Evolutionary conservation across 1,140 invertebrate species (phyloP).

Genomic region (Macrostomum lignano): DNA sequence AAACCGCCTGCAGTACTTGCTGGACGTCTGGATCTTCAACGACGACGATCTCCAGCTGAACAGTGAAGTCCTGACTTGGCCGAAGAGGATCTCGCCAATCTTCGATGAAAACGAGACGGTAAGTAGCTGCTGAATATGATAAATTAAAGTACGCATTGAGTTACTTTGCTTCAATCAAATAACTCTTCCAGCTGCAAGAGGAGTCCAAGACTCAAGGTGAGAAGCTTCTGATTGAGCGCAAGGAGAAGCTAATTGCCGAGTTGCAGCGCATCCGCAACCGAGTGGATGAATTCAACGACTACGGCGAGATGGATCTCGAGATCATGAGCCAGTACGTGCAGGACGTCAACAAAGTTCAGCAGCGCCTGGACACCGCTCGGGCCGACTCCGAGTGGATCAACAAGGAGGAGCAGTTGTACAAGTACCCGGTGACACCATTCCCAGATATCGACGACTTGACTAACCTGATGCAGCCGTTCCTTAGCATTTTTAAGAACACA

Average conservation of each 20-base stretch:
- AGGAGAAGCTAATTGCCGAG: slow-evolving; percentile 26
- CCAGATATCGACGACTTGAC: slow-evolving; percentile 39
- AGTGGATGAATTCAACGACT: slow-evolving; percentile 31
- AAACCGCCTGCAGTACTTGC: slow-evolving; percentile 18
- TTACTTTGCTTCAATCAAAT: slow-evolving; percentile 4
- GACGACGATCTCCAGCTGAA: slow-evolving; percentile 23
- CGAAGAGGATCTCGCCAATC: slow-evolving; percentile 19
- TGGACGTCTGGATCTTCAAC: slow-evolving; percentile 12
- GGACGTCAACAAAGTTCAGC: slow-evolving; percentile 41
- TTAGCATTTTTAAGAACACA: slow-evolving; percentile 31
- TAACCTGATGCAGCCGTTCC: slow-evolving; percentile 28
- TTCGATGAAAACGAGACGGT: slow-evolving; percentile 27
- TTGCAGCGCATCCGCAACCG: slow-evolving; percentile 30
- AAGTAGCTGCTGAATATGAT: slow-evolving; percentile 7
- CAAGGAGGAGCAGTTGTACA: slow-evolving; percentile 57
- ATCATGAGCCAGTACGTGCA: slow-evolving; percentile 30
- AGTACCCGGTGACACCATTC: slow-evolving; percentile 42
- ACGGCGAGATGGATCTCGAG: slow-evolving; percentile 22
- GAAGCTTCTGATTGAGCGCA: slow-evolving; percentile 38
- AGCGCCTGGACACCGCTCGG: slow-evolving; percentile 41
- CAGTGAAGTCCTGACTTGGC: slow-evolving; percentile 23
- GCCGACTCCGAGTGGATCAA: slow-evolving; percentile 52
- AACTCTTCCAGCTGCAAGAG: slow-evolving; percentile 35
- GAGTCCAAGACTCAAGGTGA: slow-evolving; percentile 49
- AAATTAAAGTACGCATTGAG: slow-evolving; percentile 7